phyloP scores from a whole-genome alignment of 2,113 vertebrate species.

The Bos indicus region DNA sequence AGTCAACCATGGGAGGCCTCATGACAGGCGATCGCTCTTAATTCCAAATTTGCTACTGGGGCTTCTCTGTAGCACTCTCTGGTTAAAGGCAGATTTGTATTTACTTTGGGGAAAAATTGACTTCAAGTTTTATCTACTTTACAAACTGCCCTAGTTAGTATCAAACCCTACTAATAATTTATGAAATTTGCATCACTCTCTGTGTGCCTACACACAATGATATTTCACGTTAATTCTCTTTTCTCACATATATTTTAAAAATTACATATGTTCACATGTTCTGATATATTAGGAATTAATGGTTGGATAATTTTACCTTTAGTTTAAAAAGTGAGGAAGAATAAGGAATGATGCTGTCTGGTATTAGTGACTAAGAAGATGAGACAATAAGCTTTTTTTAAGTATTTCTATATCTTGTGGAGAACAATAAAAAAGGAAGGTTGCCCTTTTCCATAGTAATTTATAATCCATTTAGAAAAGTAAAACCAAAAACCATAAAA shows the following conservation, averaged over 20 bases:
- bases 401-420: neutral
- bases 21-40: constrained; percentile 28
- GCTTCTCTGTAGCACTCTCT: constrained; percentile 18
- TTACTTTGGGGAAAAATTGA: constrained; percentile 46
- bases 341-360: neutral
- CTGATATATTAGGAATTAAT: neutral
- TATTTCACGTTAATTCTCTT: neutral
- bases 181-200: constrained; percentile 11
- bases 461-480: neutral
- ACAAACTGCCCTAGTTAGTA: constrained; percentile 52
- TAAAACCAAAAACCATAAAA: neutral
- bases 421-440: neutral
- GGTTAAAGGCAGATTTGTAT: constrained; percentile 50
- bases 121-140: constrained; percentile 52
- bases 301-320: neutral
- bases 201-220: neutral
- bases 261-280: neutral
- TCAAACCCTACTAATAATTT: constrained; percentile 31
- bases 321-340: neutral
- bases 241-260: neutral
- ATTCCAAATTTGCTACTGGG: constrained; percentile 40
- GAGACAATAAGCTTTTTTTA: neutral
- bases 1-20: neutral
- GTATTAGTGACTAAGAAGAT: neutral
- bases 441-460: constrained; percentile 6